Evolutionary conservation across 1,140 invertebrate species (phyloP), one percentile per base, ranked within the genome.

Genomic region (Drosophila parabipectinata): DNA sequence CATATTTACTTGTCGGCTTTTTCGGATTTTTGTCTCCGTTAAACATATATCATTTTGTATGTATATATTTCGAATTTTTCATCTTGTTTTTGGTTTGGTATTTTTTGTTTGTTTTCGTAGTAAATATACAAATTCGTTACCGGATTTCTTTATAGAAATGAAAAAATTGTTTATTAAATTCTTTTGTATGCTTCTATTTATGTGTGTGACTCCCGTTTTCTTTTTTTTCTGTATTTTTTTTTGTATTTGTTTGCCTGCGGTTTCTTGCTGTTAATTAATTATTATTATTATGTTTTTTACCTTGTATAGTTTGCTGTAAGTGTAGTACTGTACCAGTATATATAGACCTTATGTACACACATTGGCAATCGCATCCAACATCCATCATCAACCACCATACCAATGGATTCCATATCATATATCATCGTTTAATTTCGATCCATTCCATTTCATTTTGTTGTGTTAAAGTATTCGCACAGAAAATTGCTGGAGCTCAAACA

Each of bases 71-170:
- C 28, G 63, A 52, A 39, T 44, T 51, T 63, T 71, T 34, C 30
- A 37, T 45, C 34, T 58, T 48, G 39, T 34, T 53, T 57, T 47
- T 60, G 51, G 26, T 68, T 44, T 63, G 30, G 41, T 39, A 28
- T 28, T 28, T 28, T 28, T 28, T 28, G 30, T 54, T 37, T 62
- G 59, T 80, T 71, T 59, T 79, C 66, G 64, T 90, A 84, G 77
- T 90, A 89, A 89, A 89, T 89, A 85, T 89, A 89, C 84, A 89
- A 89, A 90, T 89, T 90, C 80, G 80, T 89, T 85, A 78, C 85
- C 78, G 77, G 84, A 78, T 90, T 89, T 78, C 57, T 78, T 79
- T 75, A 79, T 90, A 85, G 79, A 89, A 84, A 88, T 89, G 84
- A 88, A 88, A 79, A 90, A 90, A 84, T 61, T 50, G 58, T 77